Evolutionary conservation across 2,888 invertebrate species (phyloP), one percentile per base, ranked within the genome.

Genomic region (Heliconius aoede): DNA sequence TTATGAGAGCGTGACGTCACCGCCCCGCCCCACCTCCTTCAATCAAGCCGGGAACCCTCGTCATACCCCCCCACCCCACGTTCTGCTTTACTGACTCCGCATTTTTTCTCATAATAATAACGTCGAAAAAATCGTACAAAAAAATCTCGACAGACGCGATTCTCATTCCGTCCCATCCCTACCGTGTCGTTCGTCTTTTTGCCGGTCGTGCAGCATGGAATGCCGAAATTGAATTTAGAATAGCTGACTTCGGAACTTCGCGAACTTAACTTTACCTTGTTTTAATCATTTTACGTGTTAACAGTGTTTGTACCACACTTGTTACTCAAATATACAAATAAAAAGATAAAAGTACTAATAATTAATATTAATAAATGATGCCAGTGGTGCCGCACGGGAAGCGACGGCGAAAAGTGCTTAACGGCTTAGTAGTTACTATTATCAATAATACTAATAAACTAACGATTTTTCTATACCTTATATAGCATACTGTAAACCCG

Each of bases 41-140:
- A 92, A 93, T 93, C 93, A 93, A 91, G 91, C 90, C 86, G 92
- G 93, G 93, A 92, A 94, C 93, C 94, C 94, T 94, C 93, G 93
- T 93, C 93, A 93, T 89, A 88, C 89, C 91, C 94, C 94, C 91
- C 94, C 94, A 93, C 94, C 93, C 93, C 85, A 89, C 93, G 93
- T 91, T 92, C 88, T 91, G 92, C 92, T 91, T 91, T 91, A 93
- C 93, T 93, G 94, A 94, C 93, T 94, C 90, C 88, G 92, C 93
- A 94, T 94, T 94, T 94, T 90, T 93, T 93, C 92, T 92, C 93
- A 93, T 94, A 94, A 94, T 94, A 94, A 94, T 93, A 94, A 92
- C 91, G 93, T 93, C 87, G 91, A 93, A 94, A 94, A 94, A 94
- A 93, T 92, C 91, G 91, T 89, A 84, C 91, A 94, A 94, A 93